Percentiles rank a stretch among this genome's conserved stretches.
Conservation (phyloP, 2,113 vertebrate species). For the Oophaga pumilio region DNA sequence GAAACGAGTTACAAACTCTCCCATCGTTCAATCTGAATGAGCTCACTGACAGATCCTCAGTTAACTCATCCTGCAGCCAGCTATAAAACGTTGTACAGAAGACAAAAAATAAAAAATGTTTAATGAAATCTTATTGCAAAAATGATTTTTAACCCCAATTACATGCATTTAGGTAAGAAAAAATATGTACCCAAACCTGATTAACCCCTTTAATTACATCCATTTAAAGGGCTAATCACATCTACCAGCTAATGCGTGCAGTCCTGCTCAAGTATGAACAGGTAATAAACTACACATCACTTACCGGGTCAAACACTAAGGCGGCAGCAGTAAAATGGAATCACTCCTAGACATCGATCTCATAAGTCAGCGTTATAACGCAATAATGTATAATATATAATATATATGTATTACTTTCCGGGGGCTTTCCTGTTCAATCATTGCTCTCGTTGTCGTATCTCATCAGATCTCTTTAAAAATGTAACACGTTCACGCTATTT, state of each 20-base stretch:
- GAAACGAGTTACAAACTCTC: too few relatives aligned
- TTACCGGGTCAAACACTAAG: conserved; percentile 6
- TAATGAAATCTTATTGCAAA: too few relatives aligned
- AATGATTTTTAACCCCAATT: too few relatives aligned
- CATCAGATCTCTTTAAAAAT: conserved; percentile 25
- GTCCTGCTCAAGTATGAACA: background rate
- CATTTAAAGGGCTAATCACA: background rate
- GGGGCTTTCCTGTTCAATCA: background rate
- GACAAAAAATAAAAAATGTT: too few relatives aligned
- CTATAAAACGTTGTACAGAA: too few relatives aligned
- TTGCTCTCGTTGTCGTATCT: background rate
- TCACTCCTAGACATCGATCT: background rate
- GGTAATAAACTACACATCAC: conserved; percentile 9
- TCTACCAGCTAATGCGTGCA: background rate
- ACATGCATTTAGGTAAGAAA: too few relatives aligned
- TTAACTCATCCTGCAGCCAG: too few relatives aligned
- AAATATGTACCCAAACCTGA: too few relatives aligned
- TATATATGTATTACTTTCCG: conserved; percentile 17
- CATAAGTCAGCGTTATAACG: conserved; percentile 4
- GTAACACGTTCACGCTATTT: background rate
- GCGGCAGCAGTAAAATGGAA: background rate
- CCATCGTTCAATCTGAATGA: too few relatives aligned
- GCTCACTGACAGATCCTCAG: too few relatives aligned
- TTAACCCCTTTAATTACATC: background rate
- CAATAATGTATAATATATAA: conserved; percentile 15